These are phyloP conservation scores for Aurelia sp. DNA, from an alignment of 30 jellyfish, hydroid and myxozoan species.

Conservation along the genomic window DNA sequence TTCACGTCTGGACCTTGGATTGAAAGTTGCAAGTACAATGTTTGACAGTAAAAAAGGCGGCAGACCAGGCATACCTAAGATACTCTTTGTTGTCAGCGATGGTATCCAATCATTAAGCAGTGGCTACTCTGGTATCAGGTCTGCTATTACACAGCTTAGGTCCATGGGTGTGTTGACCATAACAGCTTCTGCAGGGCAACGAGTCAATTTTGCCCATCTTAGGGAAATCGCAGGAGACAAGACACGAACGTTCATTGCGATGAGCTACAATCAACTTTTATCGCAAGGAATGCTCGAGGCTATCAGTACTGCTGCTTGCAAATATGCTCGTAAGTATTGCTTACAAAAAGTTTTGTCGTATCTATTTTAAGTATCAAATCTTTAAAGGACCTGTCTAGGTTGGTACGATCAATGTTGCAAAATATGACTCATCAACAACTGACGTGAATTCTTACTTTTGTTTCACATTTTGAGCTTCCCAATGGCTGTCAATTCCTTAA, in stretches of 20 bases:
- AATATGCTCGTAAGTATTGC: constrained; percentile 43
- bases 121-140: neutral
- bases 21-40: constrained; percentile 57
- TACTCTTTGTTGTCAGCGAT: constrained; percentile 71
- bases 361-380: no score
- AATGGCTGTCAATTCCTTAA: no score
- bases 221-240: constrained; percentile 71
- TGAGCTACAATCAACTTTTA: constrained; percentile 10
- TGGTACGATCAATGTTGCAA: no score
- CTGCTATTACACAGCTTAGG: constrained; percentile 6
- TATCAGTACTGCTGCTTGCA: constrained; percentile 44
- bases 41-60: constrained; percentile 55
- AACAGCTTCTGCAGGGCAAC: constrained; percentile 62
- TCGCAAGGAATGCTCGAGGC: constrained; percentile 37
- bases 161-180: constrained; percentile 36
- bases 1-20: constrained; percentile 60
- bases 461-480: no score
- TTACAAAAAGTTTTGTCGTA: no score
- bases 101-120: constrained; percentile 50
- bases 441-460: no score
- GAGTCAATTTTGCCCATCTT: constrained; percentile 39
- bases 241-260: constrained; percentile 51
- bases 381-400: no score
- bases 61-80: constrained; percentile 54
- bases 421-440: no score